Evolutionary conservation across 2,113 vertebrate species (phyloP).

Genomic region (Ailuropoda melanoleuca): DNA sequence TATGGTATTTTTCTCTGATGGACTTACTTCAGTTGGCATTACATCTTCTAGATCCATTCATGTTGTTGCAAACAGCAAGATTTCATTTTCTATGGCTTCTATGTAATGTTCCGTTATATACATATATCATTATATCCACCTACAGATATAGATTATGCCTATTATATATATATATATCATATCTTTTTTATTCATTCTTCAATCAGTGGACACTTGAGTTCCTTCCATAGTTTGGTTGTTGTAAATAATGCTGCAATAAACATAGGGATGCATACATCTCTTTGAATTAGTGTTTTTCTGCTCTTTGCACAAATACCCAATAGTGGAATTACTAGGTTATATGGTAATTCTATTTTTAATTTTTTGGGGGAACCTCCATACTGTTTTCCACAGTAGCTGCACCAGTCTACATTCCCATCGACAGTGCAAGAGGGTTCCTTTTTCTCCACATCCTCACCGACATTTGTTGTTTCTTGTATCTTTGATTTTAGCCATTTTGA

Average conservation of each 20-base stretch:
- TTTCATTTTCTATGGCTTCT: background rate
- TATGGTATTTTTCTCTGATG: background rate
- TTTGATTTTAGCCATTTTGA: background rate
- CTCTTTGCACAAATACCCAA: background rate
- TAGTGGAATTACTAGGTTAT: background rate
- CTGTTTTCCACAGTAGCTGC: background rate
- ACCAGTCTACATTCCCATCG: background rate
- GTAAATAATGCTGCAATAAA: background rate
- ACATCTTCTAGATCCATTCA: background rate
- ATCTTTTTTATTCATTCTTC: background rate
- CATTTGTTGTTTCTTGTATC: background rate
- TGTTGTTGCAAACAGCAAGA: background rate
- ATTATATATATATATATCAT: background rate
- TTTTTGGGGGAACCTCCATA: background rate
- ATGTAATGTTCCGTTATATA: background rate
- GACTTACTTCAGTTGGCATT: background rate
- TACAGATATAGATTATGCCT: too few species aligned
- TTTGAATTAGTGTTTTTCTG: background rate
- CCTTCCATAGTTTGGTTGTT: background rate
- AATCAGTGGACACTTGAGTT: background rate
- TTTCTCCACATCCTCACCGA: background rate
- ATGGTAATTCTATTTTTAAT: background rate
- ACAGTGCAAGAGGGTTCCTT: background rate
- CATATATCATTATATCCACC: background rate
- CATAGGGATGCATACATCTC: background rate